Evolutionary conservation across 2,113 vertebrate species (phyloP).

Genomic region (Cettia cetti): DNA sequence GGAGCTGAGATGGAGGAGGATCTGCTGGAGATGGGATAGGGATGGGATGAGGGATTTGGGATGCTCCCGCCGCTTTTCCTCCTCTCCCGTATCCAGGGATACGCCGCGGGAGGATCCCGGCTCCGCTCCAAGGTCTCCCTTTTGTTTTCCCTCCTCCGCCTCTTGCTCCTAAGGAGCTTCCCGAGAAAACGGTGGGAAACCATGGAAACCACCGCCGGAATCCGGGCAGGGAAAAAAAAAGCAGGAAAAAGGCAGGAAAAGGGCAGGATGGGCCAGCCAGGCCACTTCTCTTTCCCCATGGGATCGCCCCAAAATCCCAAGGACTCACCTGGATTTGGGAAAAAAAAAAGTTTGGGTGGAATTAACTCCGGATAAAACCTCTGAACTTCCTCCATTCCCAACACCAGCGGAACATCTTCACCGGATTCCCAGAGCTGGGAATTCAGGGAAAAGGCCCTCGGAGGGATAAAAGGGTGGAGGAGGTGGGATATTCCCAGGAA

Average conservation of each 20-base stretch:
- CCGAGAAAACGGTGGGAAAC: background rate
- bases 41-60: background rate
- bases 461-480: background rate
- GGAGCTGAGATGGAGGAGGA: no score
- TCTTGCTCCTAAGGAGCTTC: background rate
- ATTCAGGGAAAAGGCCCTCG: accelerated
- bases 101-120: background rate
- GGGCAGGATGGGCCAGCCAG: background rate
- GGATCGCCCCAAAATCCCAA: background rate
- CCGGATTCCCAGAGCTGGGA: background rate
- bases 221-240: background rate
- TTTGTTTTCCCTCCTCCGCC: background rate
- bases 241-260: background rate
- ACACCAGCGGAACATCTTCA: accelerated
- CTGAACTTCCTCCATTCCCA: accelerated
- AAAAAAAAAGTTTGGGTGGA: accelerated
- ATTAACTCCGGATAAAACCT: background rate
- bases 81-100: background rate
- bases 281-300: background rate
- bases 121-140: background rate
- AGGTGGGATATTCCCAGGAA: accelerated
- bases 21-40: no score
- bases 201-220: conserved; percentile 4
- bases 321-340: background rate
- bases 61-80: accelerated